Evolutionary conservation across 2,797 vertebrate species (phyloP).

Genomic region (Gadopsis marmoratus): DNA sequence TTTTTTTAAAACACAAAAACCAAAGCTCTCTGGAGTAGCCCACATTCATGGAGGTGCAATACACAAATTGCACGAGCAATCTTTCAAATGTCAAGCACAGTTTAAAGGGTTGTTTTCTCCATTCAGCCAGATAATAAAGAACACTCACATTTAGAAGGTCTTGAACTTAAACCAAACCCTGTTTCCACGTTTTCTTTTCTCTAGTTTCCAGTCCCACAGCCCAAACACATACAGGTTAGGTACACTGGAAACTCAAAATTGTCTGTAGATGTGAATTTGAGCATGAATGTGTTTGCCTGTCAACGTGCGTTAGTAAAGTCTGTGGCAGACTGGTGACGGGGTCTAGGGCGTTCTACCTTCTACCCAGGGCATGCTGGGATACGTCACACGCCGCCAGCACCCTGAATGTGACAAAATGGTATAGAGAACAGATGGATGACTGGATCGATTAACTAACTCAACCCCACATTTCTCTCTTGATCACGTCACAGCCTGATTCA

Average conservation of each 20-base stretch:
- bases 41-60: not conserved
- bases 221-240: not conserved
- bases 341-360: not conserved
- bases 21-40: not conserved
- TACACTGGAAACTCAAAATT: slow-evolving; percentile 9
- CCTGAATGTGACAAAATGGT: not conserved
- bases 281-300: not conserved
- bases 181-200: not conserved
- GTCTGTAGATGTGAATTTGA: not conserved
- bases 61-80: slow-evolving; percentile 3
- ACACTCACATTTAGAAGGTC: not conserved
- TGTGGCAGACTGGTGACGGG: not conserved
- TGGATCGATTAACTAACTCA: not conserved
- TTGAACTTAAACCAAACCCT: not conserved
- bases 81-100: slow-evolving; percentile 22
- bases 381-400: not conserved
- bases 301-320: not conserved
- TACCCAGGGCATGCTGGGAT: slow-evolving; percentile 3
- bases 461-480: not conserved
- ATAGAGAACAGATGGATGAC: not conserved
- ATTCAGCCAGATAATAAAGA: not conserved
- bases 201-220: not conserved
- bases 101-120: not conserved
- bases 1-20: too few relatives aligned
- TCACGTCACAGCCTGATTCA: not conserved